Evolutionary conservation across 2,888 invertebrate species (phyloP).

Genomic region (Hirudinaria manillensis): DNA sequence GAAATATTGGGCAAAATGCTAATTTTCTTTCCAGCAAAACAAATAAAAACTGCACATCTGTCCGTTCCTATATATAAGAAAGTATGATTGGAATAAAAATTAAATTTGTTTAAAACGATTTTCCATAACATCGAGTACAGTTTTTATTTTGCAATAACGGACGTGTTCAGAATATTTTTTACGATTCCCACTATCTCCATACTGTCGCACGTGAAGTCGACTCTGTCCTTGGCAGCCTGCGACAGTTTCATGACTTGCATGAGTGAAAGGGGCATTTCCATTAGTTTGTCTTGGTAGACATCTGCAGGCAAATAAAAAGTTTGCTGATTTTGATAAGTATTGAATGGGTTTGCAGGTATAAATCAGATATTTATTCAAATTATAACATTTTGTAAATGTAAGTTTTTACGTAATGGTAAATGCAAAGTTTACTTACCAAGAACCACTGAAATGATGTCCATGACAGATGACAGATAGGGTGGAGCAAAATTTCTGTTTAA

Average conservation of each 20-base stretch:
- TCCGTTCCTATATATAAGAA: no score
- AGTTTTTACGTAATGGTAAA: background rate
- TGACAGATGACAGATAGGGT: background rate
- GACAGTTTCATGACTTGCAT: slow-evolving; percentile 19
- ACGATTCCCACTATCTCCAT: slow-evolving; percentile 20
- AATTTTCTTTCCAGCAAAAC: no score
- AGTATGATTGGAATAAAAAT: no score
- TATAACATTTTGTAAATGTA: background rate
- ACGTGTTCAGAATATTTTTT: background rate
- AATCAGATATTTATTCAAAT: background rate
- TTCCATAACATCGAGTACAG: no score
- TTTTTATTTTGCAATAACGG: slow-evolving; percentile 1
- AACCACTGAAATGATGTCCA: background rate
- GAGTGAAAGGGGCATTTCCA: slow-evolving; percentile 14
- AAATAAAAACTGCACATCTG: no score
- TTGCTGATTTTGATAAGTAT: background rate
- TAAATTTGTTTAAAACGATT: no score
- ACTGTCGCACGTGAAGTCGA: slow-evolving; percentile 20
- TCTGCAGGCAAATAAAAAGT: background rate
- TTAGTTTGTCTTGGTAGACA: slow-evolving; percentile 18
- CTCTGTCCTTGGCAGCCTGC: slow-evolving; percentile 18
- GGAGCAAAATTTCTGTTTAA: slow-evolving; percentile 11
- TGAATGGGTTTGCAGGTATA: no score
- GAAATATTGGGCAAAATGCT: no score
- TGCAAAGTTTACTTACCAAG: slow-evolving; percentile 1